Base-by-base conservation (phyloP, 2,113 vertebrate genomes). In the Bagarius yarrelli region DNA sequence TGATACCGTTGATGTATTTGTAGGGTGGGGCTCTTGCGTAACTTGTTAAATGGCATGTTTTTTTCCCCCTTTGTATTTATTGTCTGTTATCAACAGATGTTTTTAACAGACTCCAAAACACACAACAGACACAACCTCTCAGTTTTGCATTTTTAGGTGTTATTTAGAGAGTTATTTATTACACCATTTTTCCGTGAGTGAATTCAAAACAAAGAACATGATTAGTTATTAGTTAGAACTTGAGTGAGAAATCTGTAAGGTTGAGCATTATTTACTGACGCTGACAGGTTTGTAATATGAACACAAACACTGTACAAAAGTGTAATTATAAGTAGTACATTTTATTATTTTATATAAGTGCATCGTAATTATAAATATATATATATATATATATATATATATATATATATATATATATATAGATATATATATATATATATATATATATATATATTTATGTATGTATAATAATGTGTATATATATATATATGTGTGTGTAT, bases 21-120 rank as follows among this genome's bases (percentile, higher is more conserved):
- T 34, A 18, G 47, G 79, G 69, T 25, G 70, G 30, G 44, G 44
- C 57, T 53, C 19, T 63, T 80, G 44, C 59, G 15, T 64, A 74
- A 73, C 57, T 74, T 63, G 11, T 70, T 30, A 23, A 47, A 79
- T 23, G 32, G n/a, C 40, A 15, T 44, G 56, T 40, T 64, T 55
- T 40, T 19, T 3, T 13, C 5, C 21, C 32, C 32, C 18, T 9
- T 15, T 15, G 12, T 36, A 19, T 55, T 36, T 56, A 9, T 3
- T 19, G 30, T 53, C 44, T 12, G n/a, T 23, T n/a, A 67, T 78
- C 23, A 40, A 55, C 32, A 40, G 52, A 78, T 14, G 18, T 36
- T 66, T 66, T 63, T 9, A 6, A 21, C 30, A 57, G 64, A n/a
- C 5, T 13, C 56, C 2, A 32, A 1, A 67, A n/a, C 2, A n/a